A percentile compares a stretch with the other conserved stretches of the same genome.
Evolutionary conservation across 2,113 vertebrate species (phyloP).

Genomic region (Hoplias malabaricus): DNA sequence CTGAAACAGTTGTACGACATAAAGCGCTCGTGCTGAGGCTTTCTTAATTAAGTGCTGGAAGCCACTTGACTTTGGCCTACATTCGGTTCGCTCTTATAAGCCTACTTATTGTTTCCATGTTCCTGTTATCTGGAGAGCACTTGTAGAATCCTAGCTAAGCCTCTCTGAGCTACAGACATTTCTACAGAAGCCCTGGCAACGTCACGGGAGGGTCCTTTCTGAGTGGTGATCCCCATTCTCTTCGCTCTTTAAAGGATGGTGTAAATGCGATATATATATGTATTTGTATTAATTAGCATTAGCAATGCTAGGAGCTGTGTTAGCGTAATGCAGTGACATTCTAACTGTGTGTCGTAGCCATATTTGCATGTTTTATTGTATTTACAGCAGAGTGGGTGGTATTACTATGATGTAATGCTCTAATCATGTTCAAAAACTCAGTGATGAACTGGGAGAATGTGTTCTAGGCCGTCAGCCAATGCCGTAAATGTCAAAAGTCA

Average conservation of each 20-base stretch:
- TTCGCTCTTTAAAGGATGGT: too few relatives aligned
- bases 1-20: neutral
- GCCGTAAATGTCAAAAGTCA: too few relatives aligned
- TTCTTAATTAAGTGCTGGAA: conserved; percentile 25
- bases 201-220: conserved; percentile 4
- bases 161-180: conserved; percentile 11
- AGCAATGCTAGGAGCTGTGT: neutral
- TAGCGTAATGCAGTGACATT: neutral
- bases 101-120: neutral
- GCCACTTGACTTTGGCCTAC: neutral
- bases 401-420: neutral
- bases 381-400: neutral
- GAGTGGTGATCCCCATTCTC: neutral
- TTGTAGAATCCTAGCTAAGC: neutral
- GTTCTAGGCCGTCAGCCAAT: too few relatives aligned
- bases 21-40: neutral
- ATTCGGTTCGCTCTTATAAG: neutral
- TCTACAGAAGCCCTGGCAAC: conserved; percentile 5
- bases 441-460: too few relatives aligned
- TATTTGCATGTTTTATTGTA: neutral
- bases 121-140: conserved; percentile 5
- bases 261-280: too few relatives aligned
- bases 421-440: too few relatives aligned
- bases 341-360: neutral
- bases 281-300: too few relatives aligned